These are phyloP conservation scores for Myotis davidii DNA, from an alignment of 2,113 vertebrate genomes.

Conservation along the genomic window DNA sequence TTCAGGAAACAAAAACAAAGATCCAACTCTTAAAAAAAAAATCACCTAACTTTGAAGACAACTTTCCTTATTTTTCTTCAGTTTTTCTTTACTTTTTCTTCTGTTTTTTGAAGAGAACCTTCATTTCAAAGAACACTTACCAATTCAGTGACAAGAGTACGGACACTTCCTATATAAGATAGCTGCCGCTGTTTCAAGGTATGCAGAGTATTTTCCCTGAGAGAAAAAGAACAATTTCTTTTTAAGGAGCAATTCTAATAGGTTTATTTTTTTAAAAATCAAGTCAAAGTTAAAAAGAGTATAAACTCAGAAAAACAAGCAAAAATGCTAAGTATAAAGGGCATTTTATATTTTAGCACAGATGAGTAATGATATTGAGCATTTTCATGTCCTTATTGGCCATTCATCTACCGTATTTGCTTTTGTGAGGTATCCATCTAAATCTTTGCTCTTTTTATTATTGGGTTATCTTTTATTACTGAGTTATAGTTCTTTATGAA, in stretches of 20 bases:
- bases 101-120: constrained; percentile 22
- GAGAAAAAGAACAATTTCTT: constrained; percentile 58
- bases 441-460: background rate
- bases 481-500: background rate
- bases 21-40: background rate
- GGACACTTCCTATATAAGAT: constrained; percentile 84
- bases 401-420: background rate
- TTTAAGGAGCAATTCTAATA: background rate
- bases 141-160: constrained; percentile 95
- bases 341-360: background rate
- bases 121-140: constrained; percentile 83
- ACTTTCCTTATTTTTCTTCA: background rate
- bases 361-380: background rate
- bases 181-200: constrained; percentile 90
- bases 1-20: constrained; percentile 8
- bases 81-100: background rate
- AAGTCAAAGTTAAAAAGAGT: background rate
- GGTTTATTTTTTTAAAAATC: background rate
- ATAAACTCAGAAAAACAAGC: background rate
- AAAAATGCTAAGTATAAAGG: background rate
- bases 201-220: constrained; percentile 97
- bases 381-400: background rate
- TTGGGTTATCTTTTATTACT: background rate
- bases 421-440: background rate
- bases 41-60: constrained; percentile 7